Base-by-base conservation (phyloP, 1,140 invertebrate species). In the Tenebrio molitor region DNA sequence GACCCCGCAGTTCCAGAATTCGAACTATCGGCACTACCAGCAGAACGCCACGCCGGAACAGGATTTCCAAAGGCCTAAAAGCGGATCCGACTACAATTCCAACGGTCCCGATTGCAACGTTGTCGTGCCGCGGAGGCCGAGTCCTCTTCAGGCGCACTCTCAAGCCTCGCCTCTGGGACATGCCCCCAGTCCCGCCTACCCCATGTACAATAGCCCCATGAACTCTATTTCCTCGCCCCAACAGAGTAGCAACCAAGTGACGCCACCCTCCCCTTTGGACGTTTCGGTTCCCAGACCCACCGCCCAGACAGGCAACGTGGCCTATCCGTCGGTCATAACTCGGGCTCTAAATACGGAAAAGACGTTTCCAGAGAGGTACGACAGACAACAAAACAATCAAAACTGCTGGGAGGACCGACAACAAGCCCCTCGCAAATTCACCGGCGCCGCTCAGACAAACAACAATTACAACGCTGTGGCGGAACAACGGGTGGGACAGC, bases 121-220 rank as follows among this genome's bases (percentile, higher is more conserved):
- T 23, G 90, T 88, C 34, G 87, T 90, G 10, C 88, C 89, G 1
- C 84, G 90, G 73, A 85, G 90, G 77, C 89, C 89, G 10, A 92
- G 90, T 84, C 91, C 91, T 3, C 81, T 90, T 19, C 90, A 91
- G 77, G 85, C 87, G 0, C 88, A 89, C 74, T 89, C 89, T 1
- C 89, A 91, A 77, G 87, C 88, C 15, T 89, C 88, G 69, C 86
- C 86, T 2, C 41, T 76, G 0, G 72, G 75, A 3, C 90, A 91
- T 80, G 90, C 90, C 1, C 90, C 89, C 68, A 91, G 90, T 84
- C 91, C 91, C 15, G 91, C 89, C 14, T 92, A 92, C 84, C 91
- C 91, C 6, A 87, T 91, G 87, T 92, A 92, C 81, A 91, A 92
- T 80, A 92, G 90, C 83, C 91, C 91, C 5, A 90, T 92, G 89